Evolutionary conservation across 2,797 vertebrate species (phyloP).

Genomic region (Pipistrellus nathusii): DNA sequence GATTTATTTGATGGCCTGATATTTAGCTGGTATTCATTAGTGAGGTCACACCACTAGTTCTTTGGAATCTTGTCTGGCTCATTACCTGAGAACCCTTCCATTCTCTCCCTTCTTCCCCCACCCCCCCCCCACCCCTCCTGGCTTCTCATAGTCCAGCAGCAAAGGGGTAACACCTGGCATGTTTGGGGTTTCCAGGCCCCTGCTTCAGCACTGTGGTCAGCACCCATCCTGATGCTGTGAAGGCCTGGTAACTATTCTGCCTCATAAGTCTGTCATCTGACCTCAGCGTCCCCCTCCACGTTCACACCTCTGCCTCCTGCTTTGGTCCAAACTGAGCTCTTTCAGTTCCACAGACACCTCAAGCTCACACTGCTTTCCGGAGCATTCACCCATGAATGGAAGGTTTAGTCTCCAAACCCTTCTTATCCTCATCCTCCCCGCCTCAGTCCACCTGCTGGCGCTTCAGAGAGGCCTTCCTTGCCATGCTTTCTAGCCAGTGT

Average conservation of each 20-base stretch:
- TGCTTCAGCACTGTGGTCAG: not conserved
- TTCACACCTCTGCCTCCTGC: not conserved
- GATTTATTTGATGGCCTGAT: constrained; percentile 39
- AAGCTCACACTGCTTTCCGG: not conserved
- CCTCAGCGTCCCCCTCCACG: not conserved
- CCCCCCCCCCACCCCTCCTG: no score
- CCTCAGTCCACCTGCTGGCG: not conserved
- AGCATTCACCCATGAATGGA: not conserved
- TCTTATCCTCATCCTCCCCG: not conserved
- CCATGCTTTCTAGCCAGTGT: not conserved
- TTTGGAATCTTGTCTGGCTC: constrained; percentile 16
- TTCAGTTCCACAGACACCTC: not conserved
- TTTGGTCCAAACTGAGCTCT: not conserved
- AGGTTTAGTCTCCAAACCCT: not conserved
- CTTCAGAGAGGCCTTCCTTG: not conserved
- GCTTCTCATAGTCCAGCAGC: not conserved
- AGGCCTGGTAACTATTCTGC: not conserved
- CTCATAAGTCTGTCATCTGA: not conserved
- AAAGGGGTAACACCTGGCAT: not conserved
- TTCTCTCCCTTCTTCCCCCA: no score
- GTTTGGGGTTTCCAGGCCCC: not conserved
- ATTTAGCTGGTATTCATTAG: not conserved
- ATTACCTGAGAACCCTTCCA: not conserved
- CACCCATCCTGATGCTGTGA: not conserved
- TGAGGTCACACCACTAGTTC: not conserved